phyloP scores from a whole-genome alignment of 2,797 vertebrate genomes.

The Pitangus sulphuratus region DNA sequence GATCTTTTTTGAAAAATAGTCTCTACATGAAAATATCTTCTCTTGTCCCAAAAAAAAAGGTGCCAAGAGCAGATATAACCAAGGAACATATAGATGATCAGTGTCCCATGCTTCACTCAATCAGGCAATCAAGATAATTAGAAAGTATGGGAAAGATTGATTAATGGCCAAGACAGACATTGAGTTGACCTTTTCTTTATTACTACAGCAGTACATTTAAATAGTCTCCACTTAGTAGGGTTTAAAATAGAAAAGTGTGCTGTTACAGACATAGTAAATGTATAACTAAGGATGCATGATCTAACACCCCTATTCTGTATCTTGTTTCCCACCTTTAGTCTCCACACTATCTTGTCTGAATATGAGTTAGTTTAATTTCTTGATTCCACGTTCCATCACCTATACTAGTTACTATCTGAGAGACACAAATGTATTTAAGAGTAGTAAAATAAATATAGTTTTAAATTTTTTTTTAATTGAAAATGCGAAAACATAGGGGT shows the following conservation, averaged over 20 bases:
- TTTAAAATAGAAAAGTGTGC: slow-evolving; percentile 55
- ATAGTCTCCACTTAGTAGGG: slow-evolving; percentile 33
- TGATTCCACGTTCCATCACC: neutral
- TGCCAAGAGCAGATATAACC: neutral
- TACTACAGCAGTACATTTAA: slow-evolving; percentile 60
- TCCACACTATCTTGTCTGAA: neutral
- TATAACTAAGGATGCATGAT: slow-evolving; percentile 22
- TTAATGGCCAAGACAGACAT: slow-evolving; percentile 67
- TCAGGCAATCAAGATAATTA: slow-evolving; percentile 71
- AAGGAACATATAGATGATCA: slow-evolving; percentile 45
- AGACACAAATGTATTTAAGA: neutral
- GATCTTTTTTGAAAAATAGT: neutral
- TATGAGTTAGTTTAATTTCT: slow-evolving; percentile 17
- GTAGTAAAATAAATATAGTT: neutral
- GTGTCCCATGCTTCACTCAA: slow-evolving; percentile 59
- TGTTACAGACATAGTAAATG: slow-evolving; percentile 36
- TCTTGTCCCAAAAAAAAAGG: neutral
- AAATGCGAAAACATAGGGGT: neutral
- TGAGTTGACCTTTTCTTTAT: slow-evolving; percentile 68
- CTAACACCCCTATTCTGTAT: neutral
- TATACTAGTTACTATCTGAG: neutral
- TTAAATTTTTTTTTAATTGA: neutral
- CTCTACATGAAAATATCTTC: neutral
- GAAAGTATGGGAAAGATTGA: slow-evolving; percentile 66
- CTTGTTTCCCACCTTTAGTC: neutral